Percentiles rank a stretch among this genome's conserved stretches.
Conservation (phyloP, 2,888 invertebrate genomes). For the Catocala nupta region DNA sequence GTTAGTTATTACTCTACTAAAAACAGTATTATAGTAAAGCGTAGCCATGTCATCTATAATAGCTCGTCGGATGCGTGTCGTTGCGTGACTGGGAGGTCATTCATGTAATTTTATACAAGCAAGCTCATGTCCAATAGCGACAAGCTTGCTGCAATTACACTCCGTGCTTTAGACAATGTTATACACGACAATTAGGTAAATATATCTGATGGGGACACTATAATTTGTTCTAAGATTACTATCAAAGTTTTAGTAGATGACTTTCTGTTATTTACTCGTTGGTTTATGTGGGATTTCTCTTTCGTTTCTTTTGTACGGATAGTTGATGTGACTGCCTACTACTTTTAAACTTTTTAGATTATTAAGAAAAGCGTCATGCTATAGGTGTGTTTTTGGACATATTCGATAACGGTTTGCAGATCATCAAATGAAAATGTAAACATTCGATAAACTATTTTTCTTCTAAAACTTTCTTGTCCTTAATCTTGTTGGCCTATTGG, state of each 20-base stretch:
- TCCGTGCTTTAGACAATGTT: conserved; percentile 18
- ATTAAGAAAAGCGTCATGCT: too few relatives aligned
- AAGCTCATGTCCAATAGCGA: conserved; percentile 40
- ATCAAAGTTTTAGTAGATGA: not conserved
- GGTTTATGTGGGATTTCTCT: too few relatives aligned
- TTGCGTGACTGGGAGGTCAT: conserved; percentile 45
- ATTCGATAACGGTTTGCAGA: too few relatives aligned
- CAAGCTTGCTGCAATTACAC: conserved; percentile 33
- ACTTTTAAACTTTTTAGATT: too few relatives aligned
- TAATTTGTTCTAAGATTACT: not conserved
- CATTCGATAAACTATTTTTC: too few relatives aligned
- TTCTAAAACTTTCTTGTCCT: too few relatives aligned
- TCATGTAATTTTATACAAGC: conserved; percentile 45
- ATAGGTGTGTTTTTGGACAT: too few relatives aligned
- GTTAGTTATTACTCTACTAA: conserved; percentile 57
- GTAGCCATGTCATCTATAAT: conserved; percentile 46
- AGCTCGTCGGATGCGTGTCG: conserved; percentile 39
- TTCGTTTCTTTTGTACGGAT: too few relatives aligned
- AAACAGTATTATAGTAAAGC: conserved; percentile 49
- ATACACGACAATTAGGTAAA: conserved; percentile 16
- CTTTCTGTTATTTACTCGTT: not conserved
- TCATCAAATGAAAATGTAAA: too few relatives aligned
- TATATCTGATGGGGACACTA: not conserved
- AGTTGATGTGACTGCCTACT: too few relatives aligned
- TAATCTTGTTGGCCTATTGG: too few relatives aligned